Percentiles rank a stretch among this genome's conserved stretches.
phyloP scores from a whole-genome alignment of 1,140 invertebrate species.

The Drosophila subobscura region DNA sequence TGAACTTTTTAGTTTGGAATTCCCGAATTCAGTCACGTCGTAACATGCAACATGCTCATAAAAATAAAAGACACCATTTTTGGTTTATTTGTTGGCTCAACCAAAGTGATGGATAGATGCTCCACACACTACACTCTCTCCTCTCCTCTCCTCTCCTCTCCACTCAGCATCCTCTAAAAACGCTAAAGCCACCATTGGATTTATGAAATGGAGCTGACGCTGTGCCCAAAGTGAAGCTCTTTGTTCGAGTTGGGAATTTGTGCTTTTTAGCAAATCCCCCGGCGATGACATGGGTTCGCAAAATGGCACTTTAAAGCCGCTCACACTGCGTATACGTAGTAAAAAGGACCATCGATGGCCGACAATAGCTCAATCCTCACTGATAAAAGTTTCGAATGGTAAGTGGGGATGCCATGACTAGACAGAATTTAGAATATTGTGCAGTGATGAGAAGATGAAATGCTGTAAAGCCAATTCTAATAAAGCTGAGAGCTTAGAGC shows the following conservation, averaged over 20 bases:
- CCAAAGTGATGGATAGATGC: conserved; percentile 42
- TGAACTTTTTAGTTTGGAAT: conserved; percentile 9
- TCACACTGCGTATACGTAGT: conserved; percentile 41
- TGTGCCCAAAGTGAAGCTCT: conserved; percentile 44
- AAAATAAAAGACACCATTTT: conserved; percentile 18
- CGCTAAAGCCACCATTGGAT: neutral
- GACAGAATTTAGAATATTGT: no score
- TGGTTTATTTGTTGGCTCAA: neutral
- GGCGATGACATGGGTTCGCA: conserved; percentile 35
- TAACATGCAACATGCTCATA: conserved; percentile 31
- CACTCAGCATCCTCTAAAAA: no score
- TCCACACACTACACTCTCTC: neutral
- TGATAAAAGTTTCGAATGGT: neutral
- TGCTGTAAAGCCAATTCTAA: conserved; percentile 36
- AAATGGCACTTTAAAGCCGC: conserved; percentile 24
- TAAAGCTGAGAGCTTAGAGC: neutral
- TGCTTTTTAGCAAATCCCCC: conserved; percentile 24
- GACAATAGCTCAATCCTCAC: conserved; percentile 9
- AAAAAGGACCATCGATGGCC: conserved; percentile 15
- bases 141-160: no score
- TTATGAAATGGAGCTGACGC: conserved; percentile 24
- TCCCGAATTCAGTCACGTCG: conserved; percentile 39
- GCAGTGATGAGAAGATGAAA: conserved; percentile 3
- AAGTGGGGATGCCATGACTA: conserved; percentile 3
- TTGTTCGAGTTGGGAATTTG: conserved; percentile 10